phyloP scores from a whole-genome alignment of 2,113 vertebrate species.

The Rhizomys pruinosus region DNA sequence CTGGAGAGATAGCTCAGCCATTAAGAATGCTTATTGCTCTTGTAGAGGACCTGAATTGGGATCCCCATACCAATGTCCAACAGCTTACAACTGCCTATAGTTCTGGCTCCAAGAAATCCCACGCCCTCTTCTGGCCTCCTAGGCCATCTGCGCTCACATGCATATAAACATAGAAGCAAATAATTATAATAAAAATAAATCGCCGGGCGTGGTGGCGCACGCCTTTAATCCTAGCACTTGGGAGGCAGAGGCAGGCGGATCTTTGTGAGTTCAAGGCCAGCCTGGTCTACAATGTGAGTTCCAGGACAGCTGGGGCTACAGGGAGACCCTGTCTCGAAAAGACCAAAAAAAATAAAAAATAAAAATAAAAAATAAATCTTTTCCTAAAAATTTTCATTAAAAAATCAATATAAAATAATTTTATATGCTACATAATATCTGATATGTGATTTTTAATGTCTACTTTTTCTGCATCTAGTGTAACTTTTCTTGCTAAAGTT shows the following conservation, averaged over 20 bases:
- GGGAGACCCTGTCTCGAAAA: too few relatives aligned
- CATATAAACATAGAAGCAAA: neutral
- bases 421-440: neutral
- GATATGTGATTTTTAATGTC: neutral
- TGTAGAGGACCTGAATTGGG: neutral
- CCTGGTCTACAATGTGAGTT: too few relatives aligned
- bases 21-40: neutral
- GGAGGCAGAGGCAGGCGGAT: too few relatives aligned
- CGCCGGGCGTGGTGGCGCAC: too few relatives aligned
- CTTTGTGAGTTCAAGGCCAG: too few relatives aligned
- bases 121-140: neutral
- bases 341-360: too few relatives aligned
- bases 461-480: neutral
- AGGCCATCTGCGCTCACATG: neutral
- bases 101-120: neutral
- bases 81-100: neutral
- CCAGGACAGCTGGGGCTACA: too few relatives aligned
- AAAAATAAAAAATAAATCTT: neutral
- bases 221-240: too few relatives aligned
- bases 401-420: neutral
- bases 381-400: neutral
- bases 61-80: neutral
- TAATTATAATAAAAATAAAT: neutral
- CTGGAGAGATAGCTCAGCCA: too few relatives aligned
- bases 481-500: constrained; percentile 51